Conservation (phyloP, 2,888 invertebrate genomes). For the Drosophila melanosoma region DNA sequence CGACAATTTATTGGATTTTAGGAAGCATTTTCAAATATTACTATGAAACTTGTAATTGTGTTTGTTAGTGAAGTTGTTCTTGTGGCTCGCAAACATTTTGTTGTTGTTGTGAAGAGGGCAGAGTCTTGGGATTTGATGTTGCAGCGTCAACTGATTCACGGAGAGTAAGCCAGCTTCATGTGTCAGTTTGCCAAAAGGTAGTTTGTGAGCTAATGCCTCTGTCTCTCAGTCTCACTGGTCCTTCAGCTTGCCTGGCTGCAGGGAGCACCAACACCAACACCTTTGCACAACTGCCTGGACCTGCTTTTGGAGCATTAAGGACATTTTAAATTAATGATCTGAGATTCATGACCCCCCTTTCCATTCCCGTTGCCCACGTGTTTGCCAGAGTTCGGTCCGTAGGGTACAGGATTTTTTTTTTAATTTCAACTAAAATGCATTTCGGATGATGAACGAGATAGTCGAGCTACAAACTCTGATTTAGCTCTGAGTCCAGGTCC, state of each 20-base stretch:
- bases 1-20: not conserved
- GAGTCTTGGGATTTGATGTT: constrained; percentile 3
- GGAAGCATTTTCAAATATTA: not conserved
- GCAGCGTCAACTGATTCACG: not conserved
- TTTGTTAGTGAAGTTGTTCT: not conserved
- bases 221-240: not conserved
- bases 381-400: constrained; percentile 7
- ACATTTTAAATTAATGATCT: constrained; percentile 78
- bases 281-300: constrained; percentile 16
- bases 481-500: not conserved
- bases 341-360: constrained; percentile 50
- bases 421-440: constrained; percentile 74
- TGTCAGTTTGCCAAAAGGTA: constrained; percentile 20
- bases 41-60: not conserved
- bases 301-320: constrained; percentile 37
- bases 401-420: constrained; percentile 38
- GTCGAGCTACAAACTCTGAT: constrained; percentile 10
- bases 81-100: not conserved
- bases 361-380: constrained; percentile 4
- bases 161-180: constrained; percentile 10
- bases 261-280: constrained; percentile 20
- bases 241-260: constrained; percentile 25
- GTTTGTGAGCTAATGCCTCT: not conserved
- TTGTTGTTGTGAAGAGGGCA: not conserved
- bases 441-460: constrained; percentile 69